phyloP scores from a whole-genome alignment of 2,797 vertebrate species.

The Chrosomus eos region DNA sequence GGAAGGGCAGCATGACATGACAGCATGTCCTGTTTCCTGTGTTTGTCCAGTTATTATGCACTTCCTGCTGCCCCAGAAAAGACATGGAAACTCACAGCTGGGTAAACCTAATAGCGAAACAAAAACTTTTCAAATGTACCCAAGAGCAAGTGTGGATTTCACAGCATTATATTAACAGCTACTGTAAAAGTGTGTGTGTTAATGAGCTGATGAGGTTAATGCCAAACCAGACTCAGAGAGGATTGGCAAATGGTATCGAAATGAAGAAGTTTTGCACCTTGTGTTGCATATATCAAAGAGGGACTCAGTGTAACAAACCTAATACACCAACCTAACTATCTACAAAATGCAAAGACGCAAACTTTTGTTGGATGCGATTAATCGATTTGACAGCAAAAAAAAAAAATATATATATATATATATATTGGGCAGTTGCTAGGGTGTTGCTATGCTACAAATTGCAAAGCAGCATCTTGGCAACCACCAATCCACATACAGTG shows the following conservation, averaged over 20 bases:
- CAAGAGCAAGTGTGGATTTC: slow-evolving; percentile 5
- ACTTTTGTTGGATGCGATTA: too few relatives aligned
- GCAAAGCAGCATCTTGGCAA: background rate
- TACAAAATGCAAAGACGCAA: too few relatives aligned
- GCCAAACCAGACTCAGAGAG: slow-evolving; percentile 5
- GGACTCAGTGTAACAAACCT: background rate
- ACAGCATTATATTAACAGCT: background rate
- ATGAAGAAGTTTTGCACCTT: background rate
- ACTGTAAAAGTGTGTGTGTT: background rate
- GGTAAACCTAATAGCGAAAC: slow-evolving; percentile 42
- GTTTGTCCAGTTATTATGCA: slow-evolving; percentile 80
- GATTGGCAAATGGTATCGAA: background rate
- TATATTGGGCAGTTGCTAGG: background rate
- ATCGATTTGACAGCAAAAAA: too few relatives aligned
- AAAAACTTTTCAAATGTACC: background rate
- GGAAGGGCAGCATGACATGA: slow-evolving; percentile 72
- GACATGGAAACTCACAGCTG: slow-evolving; percentile 52
- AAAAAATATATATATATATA: too few relatives aligned
- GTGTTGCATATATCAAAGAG: background rate
- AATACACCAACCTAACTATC: too few relatives aligned
- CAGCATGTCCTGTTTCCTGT: slow-evolving; percentile 81
- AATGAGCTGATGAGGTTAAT: background rate
- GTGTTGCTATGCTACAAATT: background rate
- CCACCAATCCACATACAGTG: background rate
- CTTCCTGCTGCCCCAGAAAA: slow-evolving; percentile 72